Conservation (phyloP, 2,113 vertebrate genomes). For the Poeciliopsis turrubarensis region DNA sequence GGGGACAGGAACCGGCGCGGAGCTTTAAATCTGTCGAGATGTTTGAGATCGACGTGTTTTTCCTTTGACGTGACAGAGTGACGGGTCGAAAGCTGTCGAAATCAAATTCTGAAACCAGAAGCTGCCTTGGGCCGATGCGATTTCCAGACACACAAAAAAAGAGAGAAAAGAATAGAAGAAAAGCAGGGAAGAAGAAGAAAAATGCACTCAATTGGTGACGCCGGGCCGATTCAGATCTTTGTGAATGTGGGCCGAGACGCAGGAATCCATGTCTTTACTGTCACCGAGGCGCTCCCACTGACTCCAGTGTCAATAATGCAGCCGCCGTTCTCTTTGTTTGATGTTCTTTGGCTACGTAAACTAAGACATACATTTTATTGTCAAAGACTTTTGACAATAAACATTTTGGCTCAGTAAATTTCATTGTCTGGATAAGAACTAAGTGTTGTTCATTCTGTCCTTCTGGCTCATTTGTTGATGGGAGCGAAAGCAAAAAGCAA, state of each 20-base stretch:
- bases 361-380: background rate
- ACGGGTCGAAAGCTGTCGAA: background rate
- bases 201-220: background rate
- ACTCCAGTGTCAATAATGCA: constrained; percentile 8
- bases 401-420: too few species aligned
- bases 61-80: background rate
- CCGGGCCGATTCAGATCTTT: constrained; percentile 5
- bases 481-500: background rate
- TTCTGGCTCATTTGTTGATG: background rate
- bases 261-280: background rate
- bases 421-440: background rate
- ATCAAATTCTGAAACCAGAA: background rate
- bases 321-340: background rate
- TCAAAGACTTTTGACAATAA: background rate
- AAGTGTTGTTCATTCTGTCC: constrained; percentile 1
- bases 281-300: background rate
- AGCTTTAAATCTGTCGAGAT: background rate
- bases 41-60: background rate
- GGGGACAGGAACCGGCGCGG: constrained; percentile 6
- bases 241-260: background rate
- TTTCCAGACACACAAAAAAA: constrained; percentile 1
- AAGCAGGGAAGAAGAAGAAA: constrained; percentile 3
- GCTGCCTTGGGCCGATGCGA: constrained; percentile 6
- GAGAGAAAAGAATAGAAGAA: background rate
- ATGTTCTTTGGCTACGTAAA: constrained; percentile 3